A percentile compares a stretch with the other conserved stretches of the same genome.
Conservation (phyloP, 1,140 invertebrate genomes). For the Homalodisca vitripennis region DNA sequence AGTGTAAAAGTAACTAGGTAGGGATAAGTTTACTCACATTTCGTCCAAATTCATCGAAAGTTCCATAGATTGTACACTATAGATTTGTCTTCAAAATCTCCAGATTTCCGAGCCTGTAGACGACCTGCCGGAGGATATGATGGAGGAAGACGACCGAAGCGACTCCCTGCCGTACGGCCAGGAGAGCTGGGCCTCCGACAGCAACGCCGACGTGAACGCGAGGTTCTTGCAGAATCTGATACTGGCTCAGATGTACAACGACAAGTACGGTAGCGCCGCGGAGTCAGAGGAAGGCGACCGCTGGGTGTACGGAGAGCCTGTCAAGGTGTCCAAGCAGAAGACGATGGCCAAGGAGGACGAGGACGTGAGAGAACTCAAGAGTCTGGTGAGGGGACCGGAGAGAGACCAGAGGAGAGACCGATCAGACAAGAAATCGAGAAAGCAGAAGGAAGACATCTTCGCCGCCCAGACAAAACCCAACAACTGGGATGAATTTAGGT, state of each 20-base stretch:
- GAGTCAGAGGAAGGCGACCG: conserved; percentile 45
- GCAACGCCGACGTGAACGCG: conserved; percentile 55
- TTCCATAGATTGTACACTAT: no score
- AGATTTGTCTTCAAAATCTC: no score
- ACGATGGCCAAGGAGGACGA: conserved; percentile 52
- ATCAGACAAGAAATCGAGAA: conserved; percentile 18
- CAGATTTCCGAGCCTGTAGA: conserved; percentile 45
- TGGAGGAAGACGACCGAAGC: conserved; percentile 52
- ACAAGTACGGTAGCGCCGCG: conserved; percentile 35
- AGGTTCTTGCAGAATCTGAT: conserved; percentile 62
- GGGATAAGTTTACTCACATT: no score
- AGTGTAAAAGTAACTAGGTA: no score
- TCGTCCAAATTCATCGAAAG: no score
- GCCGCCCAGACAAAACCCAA: conserved; percentile 27
- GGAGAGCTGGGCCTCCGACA: conserved; percentile 60
- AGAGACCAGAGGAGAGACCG: conserved; percentile 15
- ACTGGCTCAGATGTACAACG: conserved; percentile 59
- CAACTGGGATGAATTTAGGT: conserved; percentile 28
- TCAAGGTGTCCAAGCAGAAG: conserved; percentile 17
- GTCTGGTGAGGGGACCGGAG: conserved; percentile 47
- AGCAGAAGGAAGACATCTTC: conserved; percentile 19
- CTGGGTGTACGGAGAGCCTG: conserved; percentile 42
- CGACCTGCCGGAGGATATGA: conserved; percentile 48
- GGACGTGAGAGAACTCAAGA: conserved; percentile 59
- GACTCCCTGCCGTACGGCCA: conserved; percentile 59